phyloP scores from a whole-genome alignment of 2,888 invertebrate species.

The Caenorhabditis doughertyi region DNA sequence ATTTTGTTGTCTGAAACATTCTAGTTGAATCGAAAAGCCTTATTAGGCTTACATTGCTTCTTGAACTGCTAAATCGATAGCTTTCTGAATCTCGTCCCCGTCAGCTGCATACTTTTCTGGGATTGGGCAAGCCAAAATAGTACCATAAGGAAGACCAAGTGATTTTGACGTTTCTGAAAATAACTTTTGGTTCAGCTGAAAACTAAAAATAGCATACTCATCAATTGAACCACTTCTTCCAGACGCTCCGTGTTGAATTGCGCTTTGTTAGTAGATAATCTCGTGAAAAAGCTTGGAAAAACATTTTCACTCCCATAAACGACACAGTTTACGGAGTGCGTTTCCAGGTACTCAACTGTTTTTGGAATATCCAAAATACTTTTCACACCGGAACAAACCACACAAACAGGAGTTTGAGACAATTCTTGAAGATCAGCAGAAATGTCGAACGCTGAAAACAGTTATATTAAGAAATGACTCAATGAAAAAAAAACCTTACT shows the following conservation, averaged over 20 bases:
- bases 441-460: conserved; percentile 88
- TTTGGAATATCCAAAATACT: conserved; percentile 96
- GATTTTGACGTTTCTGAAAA: conserved; percentile 76
- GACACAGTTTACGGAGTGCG: conserved; percentile 93
- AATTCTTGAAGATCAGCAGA: conserved; percentile 96
- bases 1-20: conserved; percentile 82
- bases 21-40: neutral
- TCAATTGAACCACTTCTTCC: conserved; percentile 88
- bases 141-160: conserved; percentile 84
- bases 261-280: conserved; percentile 88
- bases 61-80: conserved; percentile 88
- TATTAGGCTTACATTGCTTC: conserved; percentile 84
- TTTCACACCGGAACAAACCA: conserved; percentile 96
- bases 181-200: neutral
- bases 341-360: conserved; percentile 96
- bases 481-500: conserved; percentile 83
- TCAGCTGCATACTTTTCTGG: conserved; percentile 86
- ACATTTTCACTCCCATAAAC: conserved; percentile 87
- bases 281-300: conserved; percentile 96
- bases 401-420: conserved; percentile 91
- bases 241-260: conserved; percentile 88
- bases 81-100: conserved; percentile 86
- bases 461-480: neutral
- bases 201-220: conserved; percentile 83
- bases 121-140: conserved; percentile 93